A percentile compares a stretch with the other conserved stretches of the same genome.
These are phyloP conservation scores for Sarcophaga variegata DNA, from an alignment of 2,888 invertebrate species.

Conservation along the genomic window DNA sequence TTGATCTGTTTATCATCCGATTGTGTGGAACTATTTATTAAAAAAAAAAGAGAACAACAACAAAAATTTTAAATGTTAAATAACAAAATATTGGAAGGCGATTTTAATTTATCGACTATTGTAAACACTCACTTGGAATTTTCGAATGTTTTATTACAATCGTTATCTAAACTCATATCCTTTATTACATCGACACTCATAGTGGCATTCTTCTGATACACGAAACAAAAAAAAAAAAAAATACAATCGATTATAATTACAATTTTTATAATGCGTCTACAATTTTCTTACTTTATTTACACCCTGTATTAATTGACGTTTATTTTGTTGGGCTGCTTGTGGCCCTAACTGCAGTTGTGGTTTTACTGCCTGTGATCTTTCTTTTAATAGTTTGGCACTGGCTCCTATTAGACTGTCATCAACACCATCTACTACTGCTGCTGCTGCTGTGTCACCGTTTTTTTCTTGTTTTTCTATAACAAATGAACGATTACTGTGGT, in stretches of 20 bases:
- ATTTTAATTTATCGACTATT: conserved; percentile 12
- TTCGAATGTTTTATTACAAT: conserved; percentile 80
- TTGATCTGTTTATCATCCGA: conserved; percentile 79
- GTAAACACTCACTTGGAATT: conserved; percentile 77
- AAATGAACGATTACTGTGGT: conserved; percentile 75
- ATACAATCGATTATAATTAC: conserved; percentile 20
- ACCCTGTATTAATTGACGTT: conserved; percentile 64
- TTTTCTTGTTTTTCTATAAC: conserved; percentile 62
- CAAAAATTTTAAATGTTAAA: neutral
- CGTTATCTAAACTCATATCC: conserved; percentile 80
- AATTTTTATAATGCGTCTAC: neutral
- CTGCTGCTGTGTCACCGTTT: conserved; percentile 57
- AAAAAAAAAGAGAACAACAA: conserved; percentile 31
- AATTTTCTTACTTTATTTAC: conserved; percentile 51
- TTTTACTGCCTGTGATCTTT: conserved; percentile 61
- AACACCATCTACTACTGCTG: conserved; percentile 36
- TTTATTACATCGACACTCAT: conserved; percentile 82
- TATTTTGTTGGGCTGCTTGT: conserved; percentile 51
- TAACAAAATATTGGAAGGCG: conserved; percentile 41
- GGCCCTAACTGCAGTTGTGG: conserved; percentile 68
- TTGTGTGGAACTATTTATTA: conserved; percentile 73
- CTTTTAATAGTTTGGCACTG: conserved; percentile 73
- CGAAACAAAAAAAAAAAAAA: conserved; percentile 32
- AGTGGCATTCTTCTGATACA: conserved; percentile 79
- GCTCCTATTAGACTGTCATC: conserved; percentile 53